Percentiles rank a stretch among this genome's conserved stretches.
Conservation (phyloP, 2,113 vertebrate species). For the Rhinolophus sinicus region DNA sequence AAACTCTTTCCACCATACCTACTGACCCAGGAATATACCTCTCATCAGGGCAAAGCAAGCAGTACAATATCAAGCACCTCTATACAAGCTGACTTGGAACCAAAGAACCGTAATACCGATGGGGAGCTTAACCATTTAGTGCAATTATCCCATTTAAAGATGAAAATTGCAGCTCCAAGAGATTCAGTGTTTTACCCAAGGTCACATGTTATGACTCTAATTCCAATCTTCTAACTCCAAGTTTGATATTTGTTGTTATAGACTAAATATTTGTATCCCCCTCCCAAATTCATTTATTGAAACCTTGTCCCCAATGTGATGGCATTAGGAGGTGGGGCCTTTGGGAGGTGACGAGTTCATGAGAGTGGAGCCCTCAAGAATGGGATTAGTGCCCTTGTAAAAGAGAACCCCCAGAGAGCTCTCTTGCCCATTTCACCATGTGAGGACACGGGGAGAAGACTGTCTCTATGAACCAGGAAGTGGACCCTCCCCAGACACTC, state of each 20-base stretch:
- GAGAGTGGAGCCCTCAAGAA: background rate
- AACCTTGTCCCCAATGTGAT: background rate
- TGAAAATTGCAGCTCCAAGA: background rate
- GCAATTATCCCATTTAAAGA: background rate
- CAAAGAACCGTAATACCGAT: background rate
- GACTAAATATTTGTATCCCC: background rate
- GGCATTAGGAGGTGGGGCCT: background rate
- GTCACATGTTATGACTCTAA: background rate
- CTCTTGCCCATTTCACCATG: background rate
- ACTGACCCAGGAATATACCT: background rate
- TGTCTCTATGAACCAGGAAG: background rate
- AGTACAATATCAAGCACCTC: background rate
- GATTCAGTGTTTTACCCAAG: background rate
- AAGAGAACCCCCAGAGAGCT: background rate
- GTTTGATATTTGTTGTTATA: background rate
- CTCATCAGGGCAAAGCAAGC: background rate
- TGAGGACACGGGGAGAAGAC: background rate
- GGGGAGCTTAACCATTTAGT: background rate
- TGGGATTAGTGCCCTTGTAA: background rate
- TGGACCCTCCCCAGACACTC: background rate
- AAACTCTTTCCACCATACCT: background rate
- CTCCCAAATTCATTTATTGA: background rate
- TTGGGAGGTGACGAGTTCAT: background rate
- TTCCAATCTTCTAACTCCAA: background rate
- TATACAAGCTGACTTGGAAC: background rate